These are phyloP conservation scores for Lepidochrysops patricia DNA, from an alignment of 2,888 invertebrate genomes.

Conservation along the genomic window DNA sequence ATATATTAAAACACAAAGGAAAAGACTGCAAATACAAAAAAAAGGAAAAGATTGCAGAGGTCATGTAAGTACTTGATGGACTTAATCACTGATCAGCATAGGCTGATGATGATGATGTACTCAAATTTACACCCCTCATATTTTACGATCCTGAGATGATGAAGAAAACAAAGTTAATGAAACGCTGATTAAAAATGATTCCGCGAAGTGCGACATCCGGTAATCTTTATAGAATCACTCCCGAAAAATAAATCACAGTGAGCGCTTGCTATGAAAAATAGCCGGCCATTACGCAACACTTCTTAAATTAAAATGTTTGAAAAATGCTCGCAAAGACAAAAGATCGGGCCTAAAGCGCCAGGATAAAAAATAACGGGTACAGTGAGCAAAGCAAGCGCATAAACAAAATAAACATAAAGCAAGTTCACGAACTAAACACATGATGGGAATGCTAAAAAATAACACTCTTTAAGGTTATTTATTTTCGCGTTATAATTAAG, in stretches of 20 bases:
- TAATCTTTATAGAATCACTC: not conserved
- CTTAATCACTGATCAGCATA: too few species aligned
- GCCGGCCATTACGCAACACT: not conserved
- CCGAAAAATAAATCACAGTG: not conserved
- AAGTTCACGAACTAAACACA: too few species aligned
- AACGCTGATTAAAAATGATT: not conserved
- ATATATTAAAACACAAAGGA: too few species aligned
- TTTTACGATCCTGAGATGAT: not conserved
- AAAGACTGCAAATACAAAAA: too few species aligned
- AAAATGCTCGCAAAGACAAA: conserved; percentile 5
- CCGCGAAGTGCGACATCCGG: not conserved
- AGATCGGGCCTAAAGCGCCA: not conserved
- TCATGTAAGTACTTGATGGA: too few species aligned
- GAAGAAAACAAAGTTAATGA: not conserved
- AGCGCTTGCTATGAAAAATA: not conserved
- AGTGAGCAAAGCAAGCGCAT: not conserved
- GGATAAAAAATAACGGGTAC: conserved; percentile 35
- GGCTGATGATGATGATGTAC: too few species aligned
- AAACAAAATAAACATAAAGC: not conserved
- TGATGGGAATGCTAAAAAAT: too few species aligned
- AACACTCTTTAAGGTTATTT: too few species aligned
- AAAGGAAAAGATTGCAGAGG: too few species aligned
- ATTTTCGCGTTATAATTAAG: too few species aligned
- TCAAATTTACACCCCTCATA: too few species aligned
- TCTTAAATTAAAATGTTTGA: conserved; percentile 12